These are phyloP conservation scores for Lepus oiostolus DNA, from an alignment of 2,797 vertebrate genomes.

Conservation along the genomic window DNA sequence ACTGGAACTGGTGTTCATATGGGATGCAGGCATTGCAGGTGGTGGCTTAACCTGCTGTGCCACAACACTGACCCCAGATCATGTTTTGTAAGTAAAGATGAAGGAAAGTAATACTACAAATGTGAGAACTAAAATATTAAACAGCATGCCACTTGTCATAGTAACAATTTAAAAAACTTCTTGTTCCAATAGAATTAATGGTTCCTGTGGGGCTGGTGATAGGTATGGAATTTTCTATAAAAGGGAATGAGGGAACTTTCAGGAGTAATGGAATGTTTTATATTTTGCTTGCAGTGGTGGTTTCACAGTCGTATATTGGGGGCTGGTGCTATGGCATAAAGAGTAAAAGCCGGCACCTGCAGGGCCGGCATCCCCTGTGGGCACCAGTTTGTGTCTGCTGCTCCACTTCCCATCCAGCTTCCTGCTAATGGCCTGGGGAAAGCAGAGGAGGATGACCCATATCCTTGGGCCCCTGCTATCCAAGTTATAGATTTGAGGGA, in stretches of 20 bases:
- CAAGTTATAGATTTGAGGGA: too few species aligned
- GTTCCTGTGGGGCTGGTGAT: not conserved
- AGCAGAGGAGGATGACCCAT: too few species aligned
- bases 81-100: slow-evolving; percentile 36
- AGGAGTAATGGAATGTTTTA: not conserved
- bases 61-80: not conserved
- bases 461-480: too few species aligned
- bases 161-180: slow-evolving; percentile 12
- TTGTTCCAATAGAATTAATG: slow-evolving; percentile 20
- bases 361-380: too few species aligned
- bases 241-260: not conserved
- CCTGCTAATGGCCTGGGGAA: too few species aligned
- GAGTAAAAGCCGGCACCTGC: too few species aligned
- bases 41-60: too few species aligned
- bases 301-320: not conserved
- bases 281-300: not conserved
- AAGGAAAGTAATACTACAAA: not conserved
- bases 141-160: not conserved
- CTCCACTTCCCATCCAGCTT: too few species aligned
- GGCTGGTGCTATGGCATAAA: too few species aligned
- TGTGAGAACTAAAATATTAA: slow-evolving; percentile 37
- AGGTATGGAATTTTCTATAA: not conserved
- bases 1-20: too few species aligned
- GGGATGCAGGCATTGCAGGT: too few species aligned
- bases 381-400: too few species aligned